Evolutionary conservation across 2,888 invertebrate species (phyloP), one percentile per base, ranked within the genome.

Genomic region (Oscheius myriophilus): DNA sequence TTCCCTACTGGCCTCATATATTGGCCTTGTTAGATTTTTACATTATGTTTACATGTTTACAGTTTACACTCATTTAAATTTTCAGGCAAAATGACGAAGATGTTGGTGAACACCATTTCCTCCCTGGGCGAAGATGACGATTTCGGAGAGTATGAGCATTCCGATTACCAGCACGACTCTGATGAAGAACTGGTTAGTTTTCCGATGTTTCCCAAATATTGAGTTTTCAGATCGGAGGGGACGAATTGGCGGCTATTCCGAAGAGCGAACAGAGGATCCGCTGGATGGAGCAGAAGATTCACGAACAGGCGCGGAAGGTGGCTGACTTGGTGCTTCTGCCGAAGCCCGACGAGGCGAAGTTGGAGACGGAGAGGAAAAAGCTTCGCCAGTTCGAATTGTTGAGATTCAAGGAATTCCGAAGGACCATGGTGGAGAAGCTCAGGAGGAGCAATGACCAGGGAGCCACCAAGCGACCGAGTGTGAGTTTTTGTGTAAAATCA

Each of bases 261-360:
- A 68, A 4, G 70, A 78, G 54, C 78, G 79, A 45, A 21, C 46
- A 61, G 49, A 72, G 72, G 57, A 74, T 81, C 16, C 79, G 76
- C n/a, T 84, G 82, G 82, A 61, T 86, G 73, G 86, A 83, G 72
- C 73, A 72, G 75, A 83, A 83, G 89, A 95, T 98, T 94, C 94
- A 94, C 86, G 96, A 96, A 87, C 95, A 96, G 87, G 93, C 95
- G 14, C 94, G 94, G 89, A 92, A 95, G 66, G 95, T 97, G 72
- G 94, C 93, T 87, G 96, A 96, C 88, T 89, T 97, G 76, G 90
- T 93, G 80, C 21, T 59, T 12, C 87, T 84, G 73, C 80, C 93
- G 52, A 95, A 95, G 0, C 95, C 95, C 41, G 93, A 93, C 25
- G 92, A 93, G 83, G 91, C 92, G 53, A 94, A 94, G 2, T 93